Base-by-base conservation (phyloP, 1,140 invertebrate genomes). In the Papilio helenus region DNA sequence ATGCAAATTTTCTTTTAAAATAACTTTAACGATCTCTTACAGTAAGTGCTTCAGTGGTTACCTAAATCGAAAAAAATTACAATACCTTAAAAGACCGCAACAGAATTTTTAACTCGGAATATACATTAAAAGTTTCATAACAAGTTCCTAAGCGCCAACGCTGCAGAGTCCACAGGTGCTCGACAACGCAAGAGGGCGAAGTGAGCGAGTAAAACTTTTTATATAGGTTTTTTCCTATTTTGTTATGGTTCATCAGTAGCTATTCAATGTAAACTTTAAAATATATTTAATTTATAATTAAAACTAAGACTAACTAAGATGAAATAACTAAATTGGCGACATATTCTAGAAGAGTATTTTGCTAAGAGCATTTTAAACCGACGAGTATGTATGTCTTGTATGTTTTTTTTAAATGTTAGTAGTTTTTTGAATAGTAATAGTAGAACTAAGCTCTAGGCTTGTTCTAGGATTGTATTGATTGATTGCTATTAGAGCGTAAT, bases 151-250 rank as follows among this genome's bases (percentile, higher is more conserved):
- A 74, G 42, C 72, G 44, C 44, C 42, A 20, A 74, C 72, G 34
- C 18, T 51, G 72, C 72, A 23, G 72, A 74, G 72, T 49, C 72
- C 72, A 74, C 72, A 74, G 72, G 72, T 74, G 72, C 72, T 74
- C 42, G 1, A 46, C 42, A 3, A 14, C 23, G 42, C 3, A 46
- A 49, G 42, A 74, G n/a, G 23, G 23, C n/a, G 72, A 74, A 74
- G 20, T 49, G 5, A 49, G 23, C 42, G 23, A 42, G 72, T 9
- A 26, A 42, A 74, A 74, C 72, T 74, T 74, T n/a, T 44, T 9
- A 51, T 74, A 16, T 74, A 74, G 44, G 44, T 74, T 26, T 34
- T 29, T 68, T 34, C 3, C 26, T 29, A 55, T 68, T 68, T 68
- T 68, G 3, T 34, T 29, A 16, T 5, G 61, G 61, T 68, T 68